Conservation (phyloP, 2,888 invertebrate species). For the Pilophorus perplexus region DNA sequence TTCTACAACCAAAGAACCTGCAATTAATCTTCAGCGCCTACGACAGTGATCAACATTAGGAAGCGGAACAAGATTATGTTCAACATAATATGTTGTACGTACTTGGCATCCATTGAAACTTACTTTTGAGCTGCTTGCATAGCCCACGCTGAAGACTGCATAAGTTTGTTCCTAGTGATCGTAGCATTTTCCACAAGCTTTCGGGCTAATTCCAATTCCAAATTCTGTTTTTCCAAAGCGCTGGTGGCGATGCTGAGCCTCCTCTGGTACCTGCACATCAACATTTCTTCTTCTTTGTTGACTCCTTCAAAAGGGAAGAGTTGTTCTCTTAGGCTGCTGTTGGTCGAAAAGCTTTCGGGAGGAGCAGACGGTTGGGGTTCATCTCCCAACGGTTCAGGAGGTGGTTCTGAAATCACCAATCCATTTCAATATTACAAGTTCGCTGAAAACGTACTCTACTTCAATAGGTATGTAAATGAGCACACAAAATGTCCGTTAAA, state of each 20-base stretch:
- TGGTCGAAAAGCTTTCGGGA: constrained; percentile 18
- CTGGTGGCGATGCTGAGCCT: constrained; percentile 42
- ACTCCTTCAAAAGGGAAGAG: background rate
- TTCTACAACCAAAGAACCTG: constrained; percentile 19
- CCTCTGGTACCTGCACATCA: constrained; percentile 43
- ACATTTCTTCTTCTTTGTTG: constrained; percentile 38
- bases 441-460: too few relatives aligned
- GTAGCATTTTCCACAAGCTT: constrained; percentile 45
- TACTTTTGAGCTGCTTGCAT: constrained; percentile 44
- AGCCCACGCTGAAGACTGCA: constrained; percentile 43
- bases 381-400: constrained; percentile 9
- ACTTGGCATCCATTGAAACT: background rate
- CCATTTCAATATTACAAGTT: background rate
- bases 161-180: constrained; percentile 41
- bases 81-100: too few relatives aligned
- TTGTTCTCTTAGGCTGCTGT: constrained; percentile 2
- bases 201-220: constrained; percentile 45
- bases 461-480: too few relatives aligned
- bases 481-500: too few relatives aligned
- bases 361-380: constrained; percentile 18
- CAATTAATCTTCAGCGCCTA: background rate
- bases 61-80: background rate
- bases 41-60: background rate
- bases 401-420: constrained; percentile 20
- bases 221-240: constrained; percentile 43